These are phyloP conservation scores for Papilio elwesi DNA, from an alignment of 2,888 invertebrate genomes.

Conservation along the genomic window DNA sequence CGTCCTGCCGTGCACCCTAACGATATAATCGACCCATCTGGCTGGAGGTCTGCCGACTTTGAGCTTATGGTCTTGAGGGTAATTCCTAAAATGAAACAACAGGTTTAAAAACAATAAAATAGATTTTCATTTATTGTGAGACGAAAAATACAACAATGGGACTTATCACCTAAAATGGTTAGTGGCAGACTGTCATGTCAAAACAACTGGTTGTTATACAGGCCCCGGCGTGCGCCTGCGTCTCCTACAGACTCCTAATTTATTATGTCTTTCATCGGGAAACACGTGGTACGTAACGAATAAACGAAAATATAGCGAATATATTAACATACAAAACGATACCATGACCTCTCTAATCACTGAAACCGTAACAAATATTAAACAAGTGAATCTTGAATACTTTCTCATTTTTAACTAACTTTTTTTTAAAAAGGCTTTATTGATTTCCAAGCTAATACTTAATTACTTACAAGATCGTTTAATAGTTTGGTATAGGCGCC, in stretches of 20 bases:
- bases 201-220: constrained; percentile 73
- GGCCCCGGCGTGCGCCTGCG: constrained; percentile 50
- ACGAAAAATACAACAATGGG: constrained; percentile 85
- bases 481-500: constrained; percentile 77
- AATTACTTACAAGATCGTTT: constrained; percentile 84
- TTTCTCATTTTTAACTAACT: constrained; percentile 74
- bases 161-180: constrained; percentile 82
- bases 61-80: background rate
- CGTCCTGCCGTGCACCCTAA: no score
- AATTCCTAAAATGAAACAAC: constrained; percentile 69
- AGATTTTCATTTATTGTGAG: constrained; percentile 85
- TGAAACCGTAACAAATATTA: constrained; percentile 80
- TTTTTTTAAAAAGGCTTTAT: constrained; percentile 82
- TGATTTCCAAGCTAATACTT: constrained; percentile 83
- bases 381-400: constrained; percentile 81
- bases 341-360: constrained; percentile 75
- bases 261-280: constrained; percentile 81
- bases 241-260: constrained; percentile 70
- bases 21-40: no score
- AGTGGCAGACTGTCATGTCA: constrained; percentile 81
- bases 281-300: constrained; percentile 78
- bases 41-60: no score
- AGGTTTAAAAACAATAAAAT: constrained; percentile 83
- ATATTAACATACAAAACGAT: constrained; percentile 76
- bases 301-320: constrained; percentile 74